Evolutionary conservation across 2,113 vertebrate species (phyloP), one percentile per base, ranked within the genome.

Genomic region (Rallus limicola): DNA sequence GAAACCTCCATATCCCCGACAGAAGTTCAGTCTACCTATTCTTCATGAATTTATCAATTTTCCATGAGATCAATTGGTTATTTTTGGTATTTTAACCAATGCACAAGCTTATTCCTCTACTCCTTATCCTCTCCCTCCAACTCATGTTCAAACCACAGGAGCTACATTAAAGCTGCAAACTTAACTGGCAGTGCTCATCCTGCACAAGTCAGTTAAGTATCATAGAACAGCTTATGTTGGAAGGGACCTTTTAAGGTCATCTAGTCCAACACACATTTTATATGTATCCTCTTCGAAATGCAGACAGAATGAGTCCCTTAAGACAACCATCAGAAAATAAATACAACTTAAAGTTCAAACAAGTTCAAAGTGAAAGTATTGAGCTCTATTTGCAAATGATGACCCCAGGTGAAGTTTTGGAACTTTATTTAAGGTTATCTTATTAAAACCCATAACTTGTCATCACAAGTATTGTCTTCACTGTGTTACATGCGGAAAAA

Each of bases 311-410:
- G 9, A 90, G 31, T 53, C 10, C 19, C 36, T 68, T 31, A 64
- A 79, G 26, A 74, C 19, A 19, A 6, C 52, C 48, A 38, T 29
- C 33, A 38, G 42, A 92, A 64, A 5, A 55, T 5, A 48, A 60
- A 77, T 10, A 59, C 16, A 91, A 13, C 33, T 81, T 3, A 1
- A 71, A 64, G 53, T 56, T 82, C n/a, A 86, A 88, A 48, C 17
- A 63, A 77, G 26, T n/a, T 50, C 31, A 28, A 86, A 56, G 12
- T 67, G 36, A 69, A 86, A 46, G 46, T 59, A 28, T 31, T 50
- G 11, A 29, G 20, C 50, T 88, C 38, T 46, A n/a, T 34, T 63
- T 75, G 15, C 0, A 0, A 46, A 3, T 33, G 29, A 62, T 50
- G 40, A 82, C 6, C 10, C 8, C 5, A 63, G 36, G n/a, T 38